Evolutionary conservation across 53 echinoderm and acorn worm genomes (phyloP).

Genomic region (Astropecten irregularis): DNA sequence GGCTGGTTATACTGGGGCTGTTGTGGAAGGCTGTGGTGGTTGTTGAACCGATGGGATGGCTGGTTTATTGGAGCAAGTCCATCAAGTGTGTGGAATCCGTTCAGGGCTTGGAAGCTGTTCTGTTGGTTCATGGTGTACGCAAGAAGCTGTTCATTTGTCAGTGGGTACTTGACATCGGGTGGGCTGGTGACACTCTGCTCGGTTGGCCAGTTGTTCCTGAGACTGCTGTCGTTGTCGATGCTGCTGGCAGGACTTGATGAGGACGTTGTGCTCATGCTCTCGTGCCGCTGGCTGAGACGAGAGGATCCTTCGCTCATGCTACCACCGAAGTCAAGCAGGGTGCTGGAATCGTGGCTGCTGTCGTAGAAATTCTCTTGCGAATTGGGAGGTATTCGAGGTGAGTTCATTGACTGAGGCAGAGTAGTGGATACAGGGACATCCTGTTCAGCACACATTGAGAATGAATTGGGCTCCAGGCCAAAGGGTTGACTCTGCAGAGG

Average conservation of each 20-base stretch:
- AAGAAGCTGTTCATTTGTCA: slow-evolving; percentile 22
- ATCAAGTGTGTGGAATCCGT: background rate
- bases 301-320: slow-evolving; percentile 9
- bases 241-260: slow-evolving; percentile 23
- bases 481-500: slow-evolving; percentile 6
- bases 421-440: background rate
- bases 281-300: background rate
- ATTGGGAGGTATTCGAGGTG: background rate
- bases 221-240: background rate
- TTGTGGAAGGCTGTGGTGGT: background rate
- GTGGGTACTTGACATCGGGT: slow-evolving; percentile 34
- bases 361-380: background rate
- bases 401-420: background rate
- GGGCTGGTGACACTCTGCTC: slow-evolving; percentile 13
- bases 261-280: slow-evolving; percentile 43
- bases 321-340: background rate
- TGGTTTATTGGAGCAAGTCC: slow-evolving; percentile 3
- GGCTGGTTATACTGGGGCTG: slow-evolving; percentile 31
- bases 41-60: background rate
- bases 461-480: background rate
- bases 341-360: background rate
- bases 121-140: background rate
- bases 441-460: slow-evolving; percentile 43
- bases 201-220: slow-evolving; percentile 19
- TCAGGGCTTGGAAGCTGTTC: slow-evolving; percentile 4